Evolutionary conservation across 92 coral and sea anemone genomes (phyloP).

Genomic region (Umimayanthus chanpuru): DNA sequence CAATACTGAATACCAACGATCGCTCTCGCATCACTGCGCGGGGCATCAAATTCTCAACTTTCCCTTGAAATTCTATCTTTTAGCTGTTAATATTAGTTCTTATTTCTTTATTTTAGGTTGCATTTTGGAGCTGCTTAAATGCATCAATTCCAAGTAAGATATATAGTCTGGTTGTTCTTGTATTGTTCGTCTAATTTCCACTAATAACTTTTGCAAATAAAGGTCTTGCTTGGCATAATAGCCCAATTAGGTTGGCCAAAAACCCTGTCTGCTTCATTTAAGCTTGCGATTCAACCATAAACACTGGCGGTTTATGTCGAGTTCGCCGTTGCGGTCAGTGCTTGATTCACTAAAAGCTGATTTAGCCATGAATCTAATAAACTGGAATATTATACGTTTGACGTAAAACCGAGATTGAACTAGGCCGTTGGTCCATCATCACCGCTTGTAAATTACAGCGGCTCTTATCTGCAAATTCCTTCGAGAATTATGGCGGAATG

Average conservation of each 20-base stretch:
- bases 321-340: slow-evolving; percentile 24
- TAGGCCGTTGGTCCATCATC: slow-evolving; percentile 25
- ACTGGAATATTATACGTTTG: slow-evolving; percentile 1
- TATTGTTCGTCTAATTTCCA: slow-evolving; percentile 90
- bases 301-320: slow-evolving; percentile 11
- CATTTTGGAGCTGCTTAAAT: slow-evolving; percentile 88
- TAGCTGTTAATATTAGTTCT: slow-evolving; percentile 29
- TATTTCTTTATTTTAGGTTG: slow-evolving; percentile 70
- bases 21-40: background rate
- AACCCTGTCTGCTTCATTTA: slow-evolving; percentile 60
- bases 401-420: background rate
- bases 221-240: slow-evolving; percentile 97
- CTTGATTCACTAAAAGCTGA: slow-evolving; percentile 20
- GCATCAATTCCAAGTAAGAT: slow-evolving; percentile 79
- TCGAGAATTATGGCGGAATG: slow-evolving; percentile 28
- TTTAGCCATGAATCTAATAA: background rate
- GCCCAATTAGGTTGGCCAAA: slow-evolving; percentile 94
- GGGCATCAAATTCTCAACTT: slow-evolving; percentile 27
- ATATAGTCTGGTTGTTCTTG: slow-evolving; percentile 55
- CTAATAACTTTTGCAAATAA: slow-evolving; percentile 99
- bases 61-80: slow-evolving; percentile 23
- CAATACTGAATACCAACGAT: slow-evolving; percentile 15
- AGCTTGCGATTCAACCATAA: slow-evolving; percentile 46
- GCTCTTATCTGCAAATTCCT: slow-evolving; percentile 38
- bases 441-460: slow-evolving; percentile 28